These are phyloP conservation scores for Lepeophtheirus salmonis DNA, from an alignment of 1,140 invertebrate species.

Conservation along the genomic window DNA sequence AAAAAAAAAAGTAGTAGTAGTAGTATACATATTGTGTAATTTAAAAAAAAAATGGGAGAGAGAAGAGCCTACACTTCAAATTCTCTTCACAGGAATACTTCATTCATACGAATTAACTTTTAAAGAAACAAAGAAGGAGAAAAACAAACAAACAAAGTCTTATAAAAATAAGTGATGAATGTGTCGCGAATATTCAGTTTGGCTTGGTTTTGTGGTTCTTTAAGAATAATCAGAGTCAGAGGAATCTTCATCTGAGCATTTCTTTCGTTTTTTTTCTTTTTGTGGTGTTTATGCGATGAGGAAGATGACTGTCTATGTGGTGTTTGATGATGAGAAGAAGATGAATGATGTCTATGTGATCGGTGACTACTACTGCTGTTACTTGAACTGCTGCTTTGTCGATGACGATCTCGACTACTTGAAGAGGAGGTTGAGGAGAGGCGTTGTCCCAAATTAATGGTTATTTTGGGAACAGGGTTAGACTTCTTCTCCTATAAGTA, in stretches of 20 bases:
- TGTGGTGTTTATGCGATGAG: slow-evolving; percentile 46
- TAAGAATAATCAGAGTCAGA: neutral
- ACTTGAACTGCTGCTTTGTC: slow-evolving; percentile 18
- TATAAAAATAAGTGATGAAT: neutral
- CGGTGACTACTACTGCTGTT: slow-evolving; percentile 24
- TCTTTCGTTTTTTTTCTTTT: slow-evolving; percentile 32
- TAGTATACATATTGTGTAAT: too few species aligned
- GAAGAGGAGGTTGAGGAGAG: neutral
- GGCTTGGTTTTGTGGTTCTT: neutral
- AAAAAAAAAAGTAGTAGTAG: too few species aligned
- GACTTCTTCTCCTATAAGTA: neutral
- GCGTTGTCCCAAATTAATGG: slow-evolving; percentile 1
- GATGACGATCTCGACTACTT: neutral
- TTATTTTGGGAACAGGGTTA: slow-evolving; percentile 1
- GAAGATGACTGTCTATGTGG: slow-evolving; percentile 33
- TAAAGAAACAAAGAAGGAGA: too few species aligned
- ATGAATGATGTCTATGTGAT: slow-evolving; percentile 35
- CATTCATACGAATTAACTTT: too few species aligned
- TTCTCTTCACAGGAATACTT: too few species aligned
- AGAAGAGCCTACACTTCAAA: too few species aligned
- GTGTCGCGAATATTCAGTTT: neutral
- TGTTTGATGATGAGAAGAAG: slow-evolving; percentile 31
- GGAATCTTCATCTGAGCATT: slow-evolving; percentile 30
- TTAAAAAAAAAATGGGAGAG: too few species aligned
- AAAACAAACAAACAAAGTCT: neutral